Evolutionary conservation across 2,113 vertebrate genomes (phyloP), one percentile per base, ranked within the genome.

Genomic region (Fukomys damarensis): DNA sequence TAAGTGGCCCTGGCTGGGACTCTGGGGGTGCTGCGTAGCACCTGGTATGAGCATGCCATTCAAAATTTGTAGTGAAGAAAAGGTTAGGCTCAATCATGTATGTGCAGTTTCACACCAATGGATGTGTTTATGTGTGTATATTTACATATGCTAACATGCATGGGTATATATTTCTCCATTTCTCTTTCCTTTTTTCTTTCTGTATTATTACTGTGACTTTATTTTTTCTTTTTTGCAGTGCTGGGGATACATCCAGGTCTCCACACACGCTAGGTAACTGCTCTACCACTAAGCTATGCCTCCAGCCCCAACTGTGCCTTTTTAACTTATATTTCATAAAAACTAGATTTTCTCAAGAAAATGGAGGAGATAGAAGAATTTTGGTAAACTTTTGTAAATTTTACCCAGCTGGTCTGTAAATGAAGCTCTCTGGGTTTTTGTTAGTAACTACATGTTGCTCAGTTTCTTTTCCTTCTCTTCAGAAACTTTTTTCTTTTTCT

Each of bases 261-360:
- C 61, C 32, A 16, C 24, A 43, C n/a, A 30, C 32, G 26, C 14
- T 43, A 61, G 81, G 38, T 14, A 83, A 61, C 13, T 76, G 43
- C 26, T 30, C 13, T 76, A 30, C 12, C 43, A 77, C 74, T 8
- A 41, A 38, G 24, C 24, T 49, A 77, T 38, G 2, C 26, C 9
- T 3, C 68, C 24, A 49, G 16, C 43, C n/a, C 17, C 26, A 16
- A 52, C 28, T 61, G 7, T 11, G 32, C 72, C 35, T 52, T 93
- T 81, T 46, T 58, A n/a, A 26, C 43, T 91, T 80, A 52, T 63
- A 83, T 74, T 83, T 70, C 10, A 83, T n/a, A 74, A 28, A 86
- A 66, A 80, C 61, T 43, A 84, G 19, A 85, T 12, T 58, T 95
- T 82, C 89, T 91, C 77, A 65, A 84, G 32, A 82, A 81, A 84